Percentiles rank a stretch among this genome's conserved stretches.
Conservation (phyloP, 2,888 invertebrate genomes). For the Brachyopa scutellaris region DNA sequence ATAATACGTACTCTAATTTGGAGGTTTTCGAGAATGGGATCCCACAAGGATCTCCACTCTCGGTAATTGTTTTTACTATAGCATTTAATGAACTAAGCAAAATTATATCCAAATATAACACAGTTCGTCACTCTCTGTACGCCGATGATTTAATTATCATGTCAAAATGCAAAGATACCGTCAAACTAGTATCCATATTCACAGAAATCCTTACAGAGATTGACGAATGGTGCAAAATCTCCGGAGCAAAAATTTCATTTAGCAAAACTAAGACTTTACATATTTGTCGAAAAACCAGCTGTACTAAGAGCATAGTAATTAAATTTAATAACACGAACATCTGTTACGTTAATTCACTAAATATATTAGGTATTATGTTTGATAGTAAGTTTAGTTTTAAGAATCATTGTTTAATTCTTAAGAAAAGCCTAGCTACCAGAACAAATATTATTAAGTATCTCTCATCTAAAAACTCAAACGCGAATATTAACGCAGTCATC, state of each 20-base stretch:
- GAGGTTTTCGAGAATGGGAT: too few relatives aligned
- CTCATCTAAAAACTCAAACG: slow-evolving; percentile 8
- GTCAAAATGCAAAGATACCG: neutral
- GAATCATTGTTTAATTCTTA: slow-evolving; percentile 54
- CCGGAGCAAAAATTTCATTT: too few relatives aligned
- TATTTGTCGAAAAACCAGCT: slow-evolving; percentile 12
- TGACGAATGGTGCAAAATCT: slow-evolving; percentile 2
- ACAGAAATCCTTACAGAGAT: neutral
- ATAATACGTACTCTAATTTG: too few relatives aligned
- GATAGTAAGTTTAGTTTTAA: slow-evolving; percentile 23
- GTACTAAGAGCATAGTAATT: neutral
- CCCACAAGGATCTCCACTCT: too few relatives aligned
- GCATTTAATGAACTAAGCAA: neutral
- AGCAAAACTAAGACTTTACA: slow-evolving; percentile 10
- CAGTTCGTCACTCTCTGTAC: neutral
- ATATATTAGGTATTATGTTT: neutral
- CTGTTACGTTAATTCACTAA: neutral
- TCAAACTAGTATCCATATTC: neutral
- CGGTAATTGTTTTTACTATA: slow-evolving; percentile 47
- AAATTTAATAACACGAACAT: neutral
- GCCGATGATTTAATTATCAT: neutral
- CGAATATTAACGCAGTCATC: slow-evolving; percentile 21
- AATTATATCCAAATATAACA: neutral
- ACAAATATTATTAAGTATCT: slow-evolving; percentile 62
- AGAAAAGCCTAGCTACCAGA: slow-evolving; percentile 31